Base-by-base conservation (phyloP, 2,113 vertebrate species). In the Poecile atricapillus region DNA sequence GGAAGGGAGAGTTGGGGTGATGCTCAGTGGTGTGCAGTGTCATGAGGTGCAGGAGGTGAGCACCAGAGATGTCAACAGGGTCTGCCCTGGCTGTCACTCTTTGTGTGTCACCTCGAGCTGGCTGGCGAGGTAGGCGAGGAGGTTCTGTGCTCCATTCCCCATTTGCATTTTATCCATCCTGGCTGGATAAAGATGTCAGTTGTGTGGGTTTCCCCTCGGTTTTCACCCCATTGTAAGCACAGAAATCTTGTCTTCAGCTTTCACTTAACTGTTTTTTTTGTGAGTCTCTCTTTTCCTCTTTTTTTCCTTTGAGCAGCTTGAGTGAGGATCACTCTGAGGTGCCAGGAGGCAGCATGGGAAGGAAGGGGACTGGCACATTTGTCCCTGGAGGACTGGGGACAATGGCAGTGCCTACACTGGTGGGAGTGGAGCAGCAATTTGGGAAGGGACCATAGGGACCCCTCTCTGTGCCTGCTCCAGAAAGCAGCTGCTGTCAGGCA, bases 51-150 rank as follows among this genome's bases (percentile, higher is more conserved):
- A 13, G 52, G 70, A 58, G 28, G 2, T 39, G 47, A 39, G 74
- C 37, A 6, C 5, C 18, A 2, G 2, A 35, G n/a, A 64, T 11
- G 4, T 33, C 9, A 5, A 0, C 0, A 7, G 15, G 22, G 35
- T 30, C 43, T 87, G 50, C 41, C 46, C 17, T 53, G 44, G 2
- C 6, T 10, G 7, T 55, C 24, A 13, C 13, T 16, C 41, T 53
- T 47, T 23, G 4, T 0, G 0, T 47, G 35, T 73, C 1, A 49
- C 67, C n/a, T 89, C 0, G 0, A 75, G 37, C 56, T 44, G 62
- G 23, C 31, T 37, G 8, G 55, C 0, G 0, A 21, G 49, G 64
- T 11, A 22, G 15, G 11, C 33, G 2, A 0, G 0, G 46, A 52
- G 16, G 13, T 65, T 81, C 59, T 35, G 27, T 41, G 73, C n/a